Base-by-base conservation (phyloP, 2,888 invertebrate species). In the Athrips mouffetella region DNA sequence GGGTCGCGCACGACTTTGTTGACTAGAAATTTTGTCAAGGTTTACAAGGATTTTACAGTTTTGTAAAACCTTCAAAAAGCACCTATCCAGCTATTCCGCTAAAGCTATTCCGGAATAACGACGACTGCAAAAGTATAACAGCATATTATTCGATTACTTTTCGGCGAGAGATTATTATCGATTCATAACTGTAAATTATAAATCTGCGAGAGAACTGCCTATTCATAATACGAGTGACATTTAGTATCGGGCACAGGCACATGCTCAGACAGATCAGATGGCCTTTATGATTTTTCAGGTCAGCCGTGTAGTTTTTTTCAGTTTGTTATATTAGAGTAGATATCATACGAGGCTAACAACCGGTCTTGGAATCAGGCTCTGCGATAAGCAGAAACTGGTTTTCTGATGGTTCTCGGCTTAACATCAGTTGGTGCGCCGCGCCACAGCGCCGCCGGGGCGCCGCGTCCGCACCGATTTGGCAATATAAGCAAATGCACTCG, bases 371-470 rank as follows among this genome's bases (percentile, higher is more conserved):
- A 62, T 61, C 60, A 60, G 67, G 73, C 69, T 65, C 60, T 57
- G 60, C 67, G 70, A 75, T 73, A 71, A 70, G 59, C 58, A 57
- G 57, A 55, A 80, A 82, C 81, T 57, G 70, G 83, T 82, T 80
- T 67, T 42, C 50, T 45, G 56, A 37, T 45, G 56, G 50, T 47
- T 48, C 35, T 37, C 47, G 13, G 44, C 20, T 30, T 45, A 30
- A 44, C 41, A 39, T 47, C 39, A 45, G 61, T 56, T 60, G 63
- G 70, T 63, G 69, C 70, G 62, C 59, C 67, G n/a, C n/a, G n/a
- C n/a, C n/a, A n/a, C n/a, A n/a, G n/a, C n/a, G n/a, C n/a, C n/a
- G n/a, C n/a, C n/a, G n/a, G n/a, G 67, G 54, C 65, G 41, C 41
- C 31, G 18, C 30, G 21, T 8, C 25, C 70, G 65, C 55, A 47